Evolutionary conservation across 2,888 invertebrate genomes (phyloP), one percentile per base, ranked within the genome.

Genomic region (Athalia cordata): DNA sequence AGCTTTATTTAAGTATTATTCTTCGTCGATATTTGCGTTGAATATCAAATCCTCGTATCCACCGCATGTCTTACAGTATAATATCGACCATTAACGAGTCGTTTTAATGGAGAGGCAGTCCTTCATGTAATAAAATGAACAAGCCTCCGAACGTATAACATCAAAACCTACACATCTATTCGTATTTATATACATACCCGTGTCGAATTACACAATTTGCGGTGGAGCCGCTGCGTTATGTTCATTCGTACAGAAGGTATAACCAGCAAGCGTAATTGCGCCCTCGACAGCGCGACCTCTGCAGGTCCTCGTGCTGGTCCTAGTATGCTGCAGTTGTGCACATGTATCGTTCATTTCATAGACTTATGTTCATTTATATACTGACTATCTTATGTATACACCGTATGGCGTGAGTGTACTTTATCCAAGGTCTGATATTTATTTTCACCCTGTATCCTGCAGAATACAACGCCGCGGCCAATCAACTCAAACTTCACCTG

Each of bases 401-500:
- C 29, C 29, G 29, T 29, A 29, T 29, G 29, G 29, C 29, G 2
- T 29, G 2, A 29, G 15, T 50, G 66, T 45, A 11, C 47, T 5
- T 68, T 52, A n/a, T 9, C 55, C n/a, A 15, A 6, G 15, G 11
- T 55, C 52, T 64, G 6, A 5, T 64, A 3, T 4, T 43, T 64
- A 9, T 5, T 64, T 2, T 7, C 3, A 43, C 7, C 6, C 7
- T 64, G 4, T 68, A 9, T 66, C 47, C 29, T 43, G 43, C 83
- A 89, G 89, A 86, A 88, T 67, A 85, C 84, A 6, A 84, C 81
- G 50, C 85, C 86, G 45, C 81, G 81, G 29, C 82, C 85, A 50
- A 66, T 85, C 0, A 82, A 79, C n/a, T 82, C 85, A 13, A 84
- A 79, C 65, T 89, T 89, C 68, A 85, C 86, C 29, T 89, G 89